phyloP scores from a whole-genome alignment of 2,797 vertebrate species.

The Melanotaenia nigrans region DNA sequence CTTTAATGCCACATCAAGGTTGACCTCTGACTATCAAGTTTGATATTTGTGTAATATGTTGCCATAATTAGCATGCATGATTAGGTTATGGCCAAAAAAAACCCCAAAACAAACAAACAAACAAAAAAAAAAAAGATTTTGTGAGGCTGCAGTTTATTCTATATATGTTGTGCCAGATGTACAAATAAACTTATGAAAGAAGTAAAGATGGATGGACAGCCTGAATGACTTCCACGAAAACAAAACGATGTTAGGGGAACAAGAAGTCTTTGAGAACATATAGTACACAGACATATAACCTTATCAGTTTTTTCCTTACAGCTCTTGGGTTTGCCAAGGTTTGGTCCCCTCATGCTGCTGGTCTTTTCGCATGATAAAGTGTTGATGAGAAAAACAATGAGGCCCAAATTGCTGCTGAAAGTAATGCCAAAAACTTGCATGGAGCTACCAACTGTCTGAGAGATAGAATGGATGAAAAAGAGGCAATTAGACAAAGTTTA shows the following conservation, averaged over 20 bases:
- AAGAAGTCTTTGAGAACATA: no score
- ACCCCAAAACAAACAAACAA: no score
- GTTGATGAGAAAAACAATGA: conserved; percentile 7
- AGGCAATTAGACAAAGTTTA: not conserved
- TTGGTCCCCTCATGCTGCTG: not conserved
- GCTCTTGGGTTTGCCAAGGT: not conserved
- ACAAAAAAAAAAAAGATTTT: not conserved
- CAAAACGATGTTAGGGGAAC: no score
- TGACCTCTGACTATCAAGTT: no score
- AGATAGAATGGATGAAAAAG: not conserved
- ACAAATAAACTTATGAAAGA: not conserved
- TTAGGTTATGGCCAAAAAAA: not conserved
- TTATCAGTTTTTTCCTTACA: no score
- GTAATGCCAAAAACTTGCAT: not conserved
- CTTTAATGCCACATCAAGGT: no score
- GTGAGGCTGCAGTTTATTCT: no score
- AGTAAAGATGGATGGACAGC: not conserved
- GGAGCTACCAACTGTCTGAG: not conserved
- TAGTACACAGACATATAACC: no score
- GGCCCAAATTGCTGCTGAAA: conserved; percentile 2
- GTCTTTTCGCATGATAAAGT: not conserved
- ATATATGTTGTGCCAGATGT: not conserved
- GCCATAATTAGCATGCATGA: not conserved
- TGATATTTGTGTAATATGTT: not conserved
- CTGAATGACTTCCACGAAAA: not conserved